Evolutionary conservation across 1,140 invertebrate genomes (phyloP).

Genomic region (Sitodiplosis mosellana): DNA sequence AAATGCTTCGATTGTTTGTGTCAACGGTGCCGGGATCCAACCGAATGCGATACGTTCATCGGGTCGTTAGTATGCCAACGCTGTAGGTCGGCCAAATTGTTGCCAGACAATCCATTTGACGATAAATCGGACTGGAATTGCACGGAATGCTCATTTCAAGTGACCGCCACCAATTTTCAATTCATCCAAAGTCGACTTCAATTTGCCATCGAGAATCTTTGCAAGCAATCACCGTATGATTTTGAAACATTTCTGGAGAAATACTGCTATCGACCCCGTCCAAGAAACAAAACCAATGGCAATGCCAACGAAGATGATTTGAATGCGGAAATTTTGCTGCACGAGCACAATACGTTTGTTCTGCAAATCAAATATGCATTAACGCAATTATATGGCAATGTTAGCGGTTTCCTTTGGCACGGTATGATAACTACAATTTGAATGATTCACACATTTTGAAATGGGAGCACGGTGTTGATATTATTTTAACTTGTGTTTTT

Average conservation of each 20-base stretch:
- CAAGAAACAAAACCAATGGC: constrained; percentile 4
- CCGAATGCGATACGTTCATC: constrained; percentile 39
- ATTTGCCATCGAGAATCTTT: constrained; percentile 35
- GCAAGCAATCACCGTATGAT: constrained; percentile 29
- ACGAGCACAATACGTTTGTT: constrained; percentile 41
- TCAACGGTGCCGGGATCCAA: constrained; percentile 38
- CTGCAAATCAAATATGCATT: constrained; percentile 46
- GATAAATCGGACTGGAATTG: constrained; percentile 39
- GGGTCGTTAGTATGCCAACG: constrained; percentile 37
- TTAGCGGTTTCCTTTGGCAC: constrained; percentile 29
- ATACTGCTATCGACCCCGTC: constrained; percentile 27
- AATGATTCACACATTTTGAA: too few species aligned
- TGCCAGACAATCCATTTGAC: constrained; percentile 37
- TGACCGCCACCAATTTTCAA: constrained; percentile 33
- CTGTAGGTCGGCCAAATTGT: constrained; percentile 9
- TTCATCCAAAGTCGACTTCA: constrained; percentile 37
- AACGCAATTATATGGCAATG: constrained; percentile 41
- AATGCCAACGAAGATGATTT: too few species aligned
- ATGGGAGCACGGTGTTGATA: too few species aligned
- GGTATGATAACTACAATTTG: constrained; percentile 21
- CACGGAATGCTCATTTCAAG: constrained; percentile 33
- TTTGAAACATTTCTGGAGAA: constrained; percentile 43
- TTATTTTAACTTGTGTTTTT: background rate
- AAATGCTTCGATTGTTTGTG: constrained; percentile 48
- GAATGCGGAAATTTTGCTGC: constrained; percentile 21